These are phyloP conservation scores for Babylonia areolata DNA, from an alignment of 1,140 invertebrate species.

Conservation along the genomic window DNA sequence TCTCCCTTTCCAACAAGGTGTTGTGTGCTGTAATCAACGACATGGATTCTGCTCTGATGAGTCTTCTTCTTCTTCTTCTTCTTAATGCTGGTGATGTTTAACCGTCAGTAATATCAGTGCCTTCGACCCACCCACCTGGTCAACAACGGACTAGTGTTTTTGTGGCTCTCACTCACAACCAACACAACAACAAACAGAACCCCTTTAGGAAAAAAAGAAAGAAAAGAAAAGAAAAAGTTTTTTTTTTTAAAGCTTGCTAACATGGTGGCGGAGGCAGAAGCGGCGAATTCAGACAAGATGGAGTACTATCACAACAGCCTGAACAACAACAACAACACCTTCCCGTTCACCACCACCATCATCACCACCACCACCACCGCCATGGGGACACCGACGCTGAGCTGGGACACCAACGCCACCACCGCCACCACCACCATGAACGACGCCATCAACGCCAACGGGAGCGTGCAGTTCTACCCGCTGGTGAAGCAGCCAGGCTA, in stretches of 20 bases:
- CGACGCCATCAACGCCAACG: neutral
- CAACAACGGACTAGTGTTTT: no score
- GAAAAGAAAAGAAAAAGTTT: no score
- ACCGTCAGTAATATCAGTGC: neutral
- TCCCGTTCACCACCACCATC: neutral
- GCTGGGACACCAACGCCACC: neutral
- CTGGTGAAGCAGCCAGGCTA: conserved; percentile 48
- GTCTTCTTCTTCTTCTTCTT: no score
- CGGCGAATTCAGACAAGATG: neutral
- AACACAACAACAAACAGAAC: no score
- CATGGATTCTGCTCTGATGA: no score
- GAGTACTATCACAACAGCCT: neutral
- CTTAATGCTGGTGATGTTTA: neutral
- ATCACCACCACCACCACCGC: neutral
- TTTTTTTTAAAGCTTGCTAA: neutral
- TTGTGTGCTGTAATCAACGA: no score
- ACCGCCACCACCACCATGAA: neutral
- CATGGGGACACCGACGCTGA: no score
- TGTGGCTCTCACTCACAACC: no score
- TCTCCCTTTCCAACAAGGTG: no score
- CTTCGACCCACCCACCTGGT: neutral
- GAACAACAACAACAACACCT: neutral
- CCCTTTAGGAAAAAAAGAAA: no score
- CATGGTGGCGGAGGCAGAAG: neutral
- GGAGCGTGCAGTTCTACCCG: conserved; percentile 20